Evolutionary conservation across 2,888 invertebrate genomes (phyloP).

Genomic region (Metacarcinus magister): DNA sequence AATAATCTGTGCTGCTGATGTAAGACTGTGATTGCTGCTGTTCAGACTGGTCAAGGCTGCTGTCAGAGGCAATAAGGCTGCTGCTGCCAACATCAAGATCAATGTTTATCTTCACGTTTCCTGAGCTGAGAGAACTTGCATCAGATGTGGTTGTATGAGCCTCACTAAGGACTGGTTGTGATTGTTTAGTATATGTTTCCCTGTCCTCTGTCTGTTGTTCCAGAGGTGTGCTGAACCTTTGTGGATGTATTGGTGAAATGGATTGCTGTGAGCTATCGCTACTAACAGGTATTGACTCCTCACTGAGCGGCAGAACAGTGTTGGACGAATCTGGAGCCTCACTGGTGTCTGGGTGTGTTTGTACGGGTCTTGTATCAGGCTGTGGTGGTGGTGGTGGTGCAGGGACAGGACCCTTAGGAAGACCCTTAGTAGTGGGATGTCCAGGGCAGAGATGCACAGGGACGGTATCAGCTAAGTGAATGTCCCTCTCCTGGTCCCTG

Average conservation of each 20-base stretch:
- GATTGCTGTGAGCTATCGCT: neutral
- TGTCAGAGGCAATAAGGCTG: neutral
- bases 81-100: slow-evolving; percentile 19
- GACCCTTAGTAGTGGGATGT: neutral
- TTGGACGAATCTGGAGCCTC: neutral
- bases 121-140: neutral
- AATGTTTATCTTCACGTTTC: neutral
- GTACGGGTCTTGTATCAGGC: neutral
- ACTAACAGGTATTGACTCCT: neutral
- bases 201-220: neutral
- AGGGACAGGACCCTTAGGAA: neutral
- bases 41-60: neutral
- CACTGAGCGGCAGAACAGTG: neutral
- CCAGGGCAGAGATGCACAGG: neutral
- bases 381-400: neutral
- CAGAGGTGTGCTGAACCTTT: neutral
- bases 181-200: neutral
- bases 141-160: neutral
- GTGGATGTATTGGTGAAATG: neutral
- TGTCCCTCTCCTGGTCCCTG: neutral
- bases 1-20: slow-evolving; percentile 2
- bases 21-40: neutral
- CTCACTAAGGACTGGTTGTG: neutral
- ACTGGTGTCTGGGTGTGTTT: slow-evolving; percentile 3
- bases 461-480: neutral